Conservation (phyloP, 1,140 invertebrate species). For the Eufriesea mexicana region DNA sequence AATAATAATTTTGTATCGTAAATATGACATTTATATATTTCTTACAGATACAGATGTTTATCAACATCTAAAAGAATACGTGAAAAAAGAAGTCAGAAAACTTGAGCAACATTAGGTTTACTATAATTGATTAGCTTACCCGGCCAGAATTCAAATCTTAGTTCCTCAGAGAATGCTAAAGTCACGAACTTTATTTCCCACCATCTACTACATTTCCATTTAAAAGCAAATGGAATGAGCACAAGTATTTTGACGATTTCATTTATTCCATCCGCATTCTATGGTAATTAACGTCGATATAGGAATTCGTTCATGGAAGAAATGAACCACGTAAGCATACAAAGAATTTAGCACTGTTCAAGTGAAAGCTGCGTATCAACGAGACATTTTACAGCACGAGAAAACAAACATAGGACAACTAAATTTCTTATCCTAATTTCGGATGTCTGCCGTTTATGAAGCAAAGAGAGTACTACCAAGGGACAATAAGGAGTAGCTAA, state of each 20-base stretch:
- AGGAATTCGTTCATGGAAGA: background rate
- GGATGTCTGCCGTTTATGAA: background rate
- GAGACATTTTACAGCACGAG: background rate
- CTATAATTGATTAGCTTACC: background rate
- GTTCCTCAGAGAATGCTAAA: constrained; percentile 4
- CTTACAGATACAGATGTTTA: background rate
- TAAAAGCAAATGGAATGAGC: constrained; percentile 13
- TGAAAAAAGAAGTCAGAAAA: too few relatives aligned
- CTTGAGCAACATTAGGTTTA: too few relatives aligned
- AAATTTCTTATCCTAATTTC: background rate
- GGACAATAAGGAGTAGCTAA: background rate
- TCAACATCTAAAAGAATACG: too few relatives aligned
- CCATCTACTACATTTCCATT: background rate
- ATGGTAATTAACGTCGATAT: constrained; percentile 19
- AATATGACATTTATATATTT: too few relatives aligned
- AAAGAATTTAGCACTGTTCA: background rate
- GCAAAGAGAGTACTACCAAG: background rate
- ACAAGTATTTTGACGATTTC: constrained; percentile 6
- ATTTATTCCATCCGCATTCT: constrained; percentile 36
- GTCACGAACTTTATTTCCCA: constrained; percentile 1
- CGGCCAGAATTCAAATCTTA: background rate
- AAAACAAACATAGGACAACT: background rate
- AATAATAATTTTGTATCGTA: background rate
- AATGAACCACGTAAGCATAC: background rate
- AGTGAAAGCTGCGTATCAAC: constrained; percentile 24